Evolutionary conservation across 2,797 vertebrate species (phyloP).

Genomic region (Myiotriccus ornatus): DNA sequence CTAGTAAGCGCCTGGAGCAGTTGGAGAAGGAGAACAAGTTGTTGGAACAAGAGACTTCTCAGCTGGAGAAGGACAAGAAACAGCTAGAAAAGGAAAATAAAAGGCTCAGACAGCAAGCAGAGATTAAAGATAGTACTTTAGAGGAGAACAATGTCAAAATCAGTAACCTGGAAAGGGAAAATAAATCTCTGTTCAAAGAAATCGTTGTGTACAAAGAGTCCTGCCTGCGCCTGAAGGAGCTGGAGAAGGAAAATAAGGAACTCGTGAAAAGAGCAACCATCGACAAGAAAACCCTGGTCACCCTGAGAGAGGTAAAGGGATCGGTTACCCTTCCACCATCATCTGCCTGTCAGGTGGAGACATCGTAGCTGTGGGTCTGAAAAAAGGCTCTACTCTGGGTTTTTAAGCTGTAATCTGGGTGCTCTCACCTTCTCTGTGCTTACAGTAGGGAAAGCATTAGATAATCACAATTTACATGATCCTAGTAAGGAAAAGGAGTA

Average conservation of each 20-base stretch:
- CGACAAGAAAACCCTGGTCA: constrained; percentile 93
- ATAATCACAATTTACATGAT: not conserved
- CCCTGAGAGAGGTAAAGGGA: constrained; percentile 88
- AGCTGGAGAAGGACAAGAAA: constrained; percentile 96
- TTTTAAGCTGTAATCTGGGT: not conserved
- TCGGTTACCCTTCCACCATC: not conserved
- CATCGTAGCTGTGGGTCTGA: not conserved
- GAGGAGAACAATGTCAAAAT: constrained; percentile 92
- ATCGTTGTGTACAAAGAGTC: constrained; percentile 90
- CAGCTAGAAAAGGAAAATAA: constrained; percentile 97
- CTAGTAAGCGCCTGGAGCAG: constrained; percentile 94
- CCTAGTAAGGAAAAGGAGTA: not conserved
- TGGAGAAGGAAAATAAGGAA: constrained; percentile 95
- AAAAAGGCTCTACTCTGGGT: too few species aligned
- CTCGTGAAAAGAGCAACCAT: constrained; percentile 91
- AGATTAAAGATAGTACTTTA: constrained; percentile 92
- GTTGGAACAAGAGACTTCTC: constrained; percentile 92
- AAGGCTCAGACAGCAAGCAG: constrained; percentile 92
- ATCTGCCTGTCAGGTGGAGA: not conserved
- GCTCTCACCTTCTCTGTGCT: not conserved
- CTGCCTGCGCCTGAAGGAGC: constrained; percentile 87
- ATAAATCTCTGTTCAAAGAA: constrained; percentile 91
- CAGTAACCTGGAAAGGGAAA: constrained; percentile 90
- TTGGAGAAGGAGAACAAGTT: constrained; percentile 92
- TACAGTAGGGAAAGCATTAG: not conserved